A percentile compares a stretch with the other conserved stretches of the same genome.
Evolutionary conservation across 1,140 invertebrate genomes (phyloP).

Genomic region (Conus ventricosus): DNA sequence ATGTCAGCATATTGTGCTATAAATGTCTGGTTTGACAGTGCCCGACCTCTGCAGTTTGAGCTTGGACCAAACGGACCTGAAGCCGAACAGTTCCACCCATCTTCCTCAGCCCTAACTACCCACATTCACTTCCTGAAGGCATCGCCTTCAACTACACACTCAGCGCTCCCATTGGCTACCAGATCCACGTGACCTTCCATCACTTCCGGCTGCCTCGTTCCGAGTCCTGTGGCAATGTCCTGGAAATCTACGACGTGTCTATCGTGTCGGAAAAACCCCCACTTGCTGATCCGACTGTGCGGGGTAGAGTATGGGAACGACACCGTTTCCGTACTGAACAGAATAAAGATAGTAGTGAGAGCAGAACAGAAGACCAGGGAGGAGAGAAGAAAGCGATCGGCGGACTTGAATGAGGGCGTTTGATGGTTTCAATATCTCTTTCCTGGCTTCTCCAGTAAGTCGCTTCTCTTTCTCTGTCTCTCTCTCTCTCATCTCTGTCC

Average conservation of each 20-base stretch:
- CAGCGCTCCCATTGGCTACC: slow-evolving; percentile 15
- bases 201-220: not conserved
- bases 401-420: not conserved
- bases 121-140: not conserved
- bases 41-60: not conserved
- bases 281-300: not conserved
- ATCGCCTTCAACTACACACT: not conserved
- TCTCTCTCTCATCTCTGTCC: too few relatives aligned
- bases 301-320: slow-evolving; percentile 3
- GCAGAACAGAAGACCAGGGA: not conserved
- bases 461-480: too few relatives aligned
- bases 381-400: not conserved
- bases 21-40: not conserved
- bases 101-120: slow-evolving; percentile 18
- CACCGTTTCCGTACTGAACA: slow-evolving; percentile 12
- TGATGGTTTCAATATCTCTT: slow-evolving; percentile 19
- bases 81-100: not conserved
- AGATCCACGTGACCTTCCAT: slow-evolving; percentile 10
- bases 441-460: slow-evolving; percentile 4
- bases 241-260: slow-evolving; percentile 23
- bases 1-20: too few relatives aligned
- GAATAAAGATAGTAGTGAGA: not conserved
- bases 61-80: not conserved
- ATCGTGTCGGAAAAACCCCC: not conserved
- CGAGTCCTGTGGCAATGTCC: not conserved